Conservation (phyloP, 2,113 vertebrate species). For the Chroicocephalus ridibundus region DNA sequence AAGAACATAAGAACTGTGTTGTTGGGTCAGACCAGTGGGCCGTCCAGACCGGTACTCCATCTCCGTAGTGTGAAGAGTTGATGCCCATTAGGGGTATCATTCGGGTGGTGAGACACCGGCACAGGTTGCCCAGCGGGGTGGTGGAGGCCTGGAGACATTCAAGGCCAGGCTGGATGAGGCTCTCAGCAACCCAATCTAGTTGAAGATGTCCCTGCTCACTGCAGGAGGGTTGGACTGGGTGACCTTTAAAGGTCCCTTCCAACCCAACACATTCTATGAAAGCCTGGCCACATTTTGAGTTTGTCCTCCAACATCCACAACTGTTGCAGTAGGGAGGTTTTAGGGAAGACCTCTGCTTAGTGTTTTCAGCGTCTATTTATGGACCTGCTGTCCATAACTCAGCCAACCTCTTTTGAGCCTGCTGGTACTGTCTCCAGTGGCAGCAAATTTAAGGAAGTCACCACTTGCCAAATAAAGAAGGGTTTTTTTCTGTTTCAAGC, state of each 20-base stretch:
- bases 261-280: too few relatives aligned
- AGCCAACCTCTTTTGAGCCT: background rate
- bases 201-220: too few relatives aligned
- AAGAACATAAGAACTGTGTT: background rate
- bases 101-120: too few relatives aligned
- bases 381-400: background rate
- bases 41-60: background rate
- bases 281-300: background rate
- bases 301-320: background rate
- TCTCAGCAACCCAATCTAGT: too few relatives aligned
- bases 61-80: background rate
- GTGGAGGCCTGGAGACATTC: too few relatives aligned
- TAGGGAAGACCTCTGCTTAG: background rate
- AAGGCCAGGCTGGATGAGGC: too few relatives aligned
- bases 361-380: background rate
- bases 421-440: background rate
- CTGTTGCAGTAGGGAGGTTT: background rate
- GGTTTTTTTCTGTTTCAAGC: background rate
- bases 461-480: background rate
- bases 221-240: too few relatives aligned
- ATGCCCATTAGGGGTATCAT: fast-evolving
- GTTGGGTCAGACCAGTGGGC: background rate
- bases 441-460: background rate
- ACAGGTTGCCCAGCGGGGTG: too few relatives aligned
- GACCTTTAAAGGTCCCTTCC: too few relatives aligned